Evolutionary conservation across 1,140 invertebrate genomes (phyloP).

Genomic region (Proales similis): DNA sequence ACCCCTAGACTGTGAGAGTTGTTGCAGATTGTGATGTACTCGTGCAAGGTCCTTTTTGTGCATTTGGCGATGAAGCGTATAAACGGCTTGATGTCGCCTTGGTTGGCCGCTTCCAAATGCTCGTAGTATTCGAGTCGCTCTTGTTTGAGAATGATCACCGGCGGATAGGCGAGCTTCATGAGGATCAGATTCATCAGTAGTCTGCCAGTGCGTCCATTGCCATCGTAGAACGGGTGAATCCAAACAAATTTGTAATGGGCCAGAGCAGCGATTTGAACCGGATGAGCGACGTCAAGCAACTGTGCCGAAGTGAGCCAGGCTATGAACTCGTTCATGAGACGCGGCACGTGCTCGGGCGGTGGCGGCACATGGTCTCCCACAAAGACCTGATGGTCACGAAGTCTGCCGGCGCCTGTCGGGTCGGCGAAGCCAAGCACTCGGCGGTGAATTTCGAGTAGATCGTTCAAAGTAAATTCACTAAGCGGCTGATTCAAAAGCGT

Average conservation of each 20-base stretch:
- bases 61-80: constrained; percentile 79
- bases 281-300: constrained; percentile 63
- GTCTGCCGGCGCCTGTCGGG: constrained; percentile 54
- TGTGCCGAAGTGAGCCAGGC: constrained; percentile 78
- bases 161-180: constrained; percentile 95
- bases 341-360: constrained; percentile 66
- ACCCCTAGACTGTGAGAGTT: constrained; percentile 24
- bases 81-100: constrained; percentile 62
- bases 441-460: constrained; percentile 84
- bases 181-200: constrained; percentile 91
- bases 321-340: constrained; percentile 77
- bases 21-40: constrained; percentile 58
- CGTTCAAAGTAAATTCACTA: constrained; percentile 66
- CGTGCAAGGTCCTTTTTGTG: constrained; percentile 82
- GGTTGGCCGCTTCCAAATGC: constrained; percentile 76
- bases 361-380: constrained; percentile 85
- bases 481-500: constrained; percentile 63
- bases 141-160: constrained; percentile 85
- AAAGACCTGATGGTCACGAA: constrained; percentile 63
- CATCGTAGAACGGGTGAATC: constrained; percentile 69
- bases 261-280: constrained; percentile 72
- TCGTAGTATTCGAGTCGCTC: constrained; percentile 70
- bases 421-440: constrained; percentile 84
- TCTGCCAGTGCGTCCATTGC: constrained; percentile 86
- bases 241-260: constrained; percentile 92